Evolutionary conservation across 2,888 invertebrate species (phyloP).

Genomic region (Orthosia gracilis): DNA sequence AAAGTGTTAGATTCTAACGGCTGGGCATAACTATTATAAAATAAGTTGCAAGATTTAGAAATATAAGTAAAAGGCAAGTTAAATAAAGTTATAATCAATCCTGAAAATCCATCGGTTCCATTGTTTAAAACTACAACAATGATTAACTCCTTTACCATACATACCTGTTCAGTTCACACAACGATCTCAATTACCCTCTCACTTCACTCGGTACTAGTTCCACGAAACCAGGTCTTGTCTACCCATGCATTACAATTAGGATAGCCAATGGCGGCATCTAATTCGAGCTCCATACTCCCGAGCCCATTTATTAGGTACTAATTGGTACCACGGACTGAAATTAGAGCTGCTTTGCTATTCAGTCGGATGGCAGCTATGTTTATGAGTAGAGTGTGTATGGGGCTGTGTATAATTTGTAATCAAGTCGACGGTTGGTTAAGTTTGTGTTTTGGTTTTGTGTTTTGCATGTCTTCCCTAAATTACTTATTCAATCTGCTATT

Average conservation of each 20-base stretch:
- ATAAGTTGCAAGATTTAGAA: no score
- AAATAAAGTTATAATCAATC: no score
- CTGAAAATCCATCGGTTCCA: no score
- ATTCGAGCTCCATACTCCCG: slow-evolving; percentile 65
- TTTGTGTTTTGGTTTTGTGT: not conserved
- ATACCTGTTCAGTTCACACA: not conserved
- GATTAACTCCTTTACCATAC: no score
- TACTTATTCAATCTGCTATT: no score
- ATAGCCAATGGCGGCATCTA: slow-evolving; percentile 56
- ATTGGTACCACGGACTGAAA: slow-evolving; percentile 77
- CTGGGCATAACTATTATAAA: no score
- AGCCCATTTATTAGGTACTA: slow-evolving; percentile 78
- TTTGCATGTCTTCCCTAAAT: no score
- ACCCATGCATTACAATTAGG: slow-evolving; percentile 63
- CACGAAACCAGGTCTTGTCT: slow-evolving; percentile 30
- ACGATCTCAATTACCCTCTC: slow-evolving; percentile 24
- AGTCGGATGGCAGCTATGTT: slow-evolving; percentile 43
- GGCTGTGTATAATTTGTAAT: slow-evolving; percentile 21
- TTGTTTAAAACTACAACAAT: no score
- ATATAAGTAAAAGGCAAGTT: no score
- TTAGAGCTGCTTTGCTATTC: slow-evolving; percentile 75
- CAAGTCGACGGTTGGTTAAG: not conserved
- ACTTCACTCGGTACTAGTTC: slow-evolving; percentile 5
- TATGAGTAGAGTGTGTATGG: slow-evolving; percentile 9
- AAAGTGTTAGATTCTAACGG: no score